Percentiles rank a stretch among this genome's conserved stretches.
Evolutionary conservation across 2,888 invertebrate species (phyloP).

Genomic region (Omphaloscelis lunosa): DNA sequence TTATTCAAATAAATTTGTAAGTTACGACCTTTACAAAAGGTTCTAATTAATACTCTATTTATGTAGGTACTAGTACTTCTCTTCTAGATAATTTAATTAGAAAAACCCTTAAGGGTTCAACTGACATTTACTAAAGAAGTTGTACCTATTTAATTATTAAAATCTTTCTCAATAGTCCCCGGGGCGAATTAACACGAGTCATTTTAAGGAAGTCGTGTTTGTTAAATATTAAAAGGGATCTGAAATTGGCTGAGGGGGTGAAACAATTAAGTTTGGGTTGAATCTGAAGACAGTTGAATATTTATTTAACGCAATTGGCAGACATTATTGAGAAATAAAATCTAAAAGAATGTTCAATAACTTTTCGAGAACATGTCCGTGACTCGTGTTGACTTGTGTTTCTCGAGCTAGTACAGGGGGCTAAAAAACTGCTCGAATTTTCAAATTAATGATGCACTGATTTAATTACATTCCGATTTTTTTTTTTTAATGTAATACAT

Average conservation of each 20-base stretch:
- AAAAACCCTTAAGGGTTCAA: neutral
- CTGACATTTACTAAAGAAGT: conserved; percentile 23
- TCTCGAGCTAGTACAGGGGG: neutral
- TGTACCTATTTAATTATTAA: conserved; percentile 12
- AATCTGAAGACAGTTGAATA: neutral
- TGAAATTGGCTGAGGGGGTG: neutral
- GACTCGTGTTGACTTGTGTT: neutral
- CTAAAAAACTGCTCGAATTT: too few relatives aligned
- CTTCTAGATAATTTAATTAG: conserved; percentile 23
- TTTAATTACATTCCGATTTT: too few relatives aligned
- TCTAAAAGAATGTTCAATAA: neutral
- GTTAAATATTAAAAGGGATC: neutral
- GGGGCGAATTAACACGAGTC: neutral
- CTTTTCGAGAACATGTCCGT: neutral
- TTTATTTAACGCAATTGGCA: neutral
- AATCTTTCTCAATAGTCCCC: conserved; percentile 2
- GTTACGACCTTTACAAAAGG: conserved; percentile 1
- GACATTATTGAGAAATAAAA: neutral
- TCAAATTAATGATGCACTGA: too few relatives aligned
- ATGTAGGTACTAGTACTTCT: neutral
- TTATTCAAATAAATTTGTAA: neutral
- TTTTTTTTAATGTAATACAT: too few relatives aligned
- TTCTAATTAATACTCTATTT: neutral
- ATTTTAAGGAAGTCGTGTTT: conserved; percentile 5
- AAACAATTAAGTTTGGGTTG: conserved; percentile 7